Evolutionary conservation across 1,140 invertebrate genomes (phyloP), one percentile per base, ranked within the genome.

Genomic region (Aporrectodea caliginosa): DNA sequence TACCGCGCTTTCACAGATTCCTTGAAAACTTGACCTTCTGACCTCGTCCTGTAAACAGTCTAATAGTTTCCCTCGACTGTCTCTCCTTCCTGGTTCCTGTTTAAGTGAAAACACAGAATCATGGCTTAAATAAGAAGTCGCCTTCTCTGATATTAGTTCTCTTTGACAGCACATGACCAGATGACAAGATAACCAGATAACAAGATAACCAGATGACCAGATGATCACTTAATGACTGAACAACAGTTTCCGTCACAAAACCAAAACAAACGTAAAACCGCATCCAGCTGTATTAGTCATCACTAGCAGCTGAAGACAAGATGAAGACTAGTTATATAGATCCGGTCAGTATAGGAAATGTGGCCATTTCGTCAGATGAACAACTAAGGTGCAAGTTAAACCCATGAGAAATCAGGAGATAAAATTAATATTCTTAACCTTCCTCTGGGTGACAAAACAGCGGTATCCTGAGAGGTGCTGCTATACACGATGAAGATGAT

Each of bases 1-100:
- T 29, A 79, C 78, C 14, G 78, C 78, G 27, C 35, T 69, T 32
- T 79, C 78, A 27, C 78, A 79, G 72, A 79, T 79, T 68, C 78
- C 78, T 73, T 79, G 78, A n/a, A 79, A 79, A 69, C 78, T 79
- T 31, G 78, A 72, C 1, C 78, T 6, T 68, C 78, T 75, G 35
- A 58, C n/a, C 35, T 79, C 73, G 68, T 74, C 35, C 16, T 74
- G 72, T 0, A 75, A 33, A 32, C 35, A 32, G 73, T 79, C 78
- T 29, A 79, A 31, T 0, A 79, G 22, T 69, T 68, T 74, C 69
- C 78, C 78, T 70, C 69, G 33, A 70, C 78, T 79, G 32, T 75
- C 72, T 31, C 78, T 16, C 27, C 78, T 43, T 33, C 78, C 78
- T 29, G 78, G 78, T 70, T 79, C 78, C 78, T 79, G 73, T 22